Evolutionary conservation across 2,888 invertebrate genomes (phyloP).

Genomic region (Pogonocherus hispidulus): DNA sequence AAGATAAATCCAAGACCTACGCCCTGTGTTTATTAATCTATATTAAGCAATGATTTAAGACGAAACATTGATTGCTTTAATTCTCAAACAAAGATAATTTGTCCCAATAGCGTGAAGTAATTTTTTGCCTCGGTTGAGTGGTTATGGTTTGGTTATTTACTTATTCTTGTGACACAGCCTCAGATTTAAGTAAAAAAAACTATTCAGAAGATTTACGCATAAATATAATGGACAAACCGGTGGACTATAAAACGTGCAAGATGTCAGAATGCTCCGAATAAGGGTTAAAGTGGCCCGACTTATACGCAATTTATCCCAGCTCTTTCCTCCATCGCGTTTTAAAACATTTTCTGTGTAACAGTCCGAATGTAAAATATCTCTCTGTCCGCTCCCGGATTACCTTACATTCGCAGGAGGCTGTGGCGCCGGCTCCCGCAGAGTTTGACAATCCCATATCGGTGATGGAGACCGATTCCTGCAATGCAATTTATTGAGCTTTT

Average conservation of each 20-base stretch:
- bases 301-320: conserved; percentile 19
- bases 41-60: no score
- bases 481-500: background rate
- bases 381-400: conserved; percentile 9
- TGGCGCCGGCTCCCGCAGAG: conserved; percentile 5
- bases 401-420: background rate
- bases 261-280: conserved; percentile 3
- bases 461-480: conserved; percentile 7
- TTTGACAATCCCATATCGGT: conserved; percentile 28
- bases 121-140: no score
- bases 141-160: no score
- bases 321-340: conserved; percentile 17
- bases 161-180: no score
- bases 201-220: no score
- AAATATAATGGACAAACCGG: background rate
- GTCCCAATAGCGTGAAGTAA: no score
- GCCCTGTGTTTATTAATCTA: no score
- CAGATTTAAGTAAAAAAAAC: no score
- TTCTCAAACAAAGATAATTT: no score
- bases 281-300: conserved; percentile 13
- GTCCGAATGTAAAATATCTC: conserved; percentile 16
- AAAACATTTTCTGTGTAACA: conserved; percentile 23
- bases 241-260: conserved; percentile 2
- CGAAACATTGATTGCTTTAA: no score
- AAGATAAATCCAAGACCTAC: no score